Base-by-base conservation (phyloP, 2,888 invertebrate species). In the Archips crataeganus region DNA sequence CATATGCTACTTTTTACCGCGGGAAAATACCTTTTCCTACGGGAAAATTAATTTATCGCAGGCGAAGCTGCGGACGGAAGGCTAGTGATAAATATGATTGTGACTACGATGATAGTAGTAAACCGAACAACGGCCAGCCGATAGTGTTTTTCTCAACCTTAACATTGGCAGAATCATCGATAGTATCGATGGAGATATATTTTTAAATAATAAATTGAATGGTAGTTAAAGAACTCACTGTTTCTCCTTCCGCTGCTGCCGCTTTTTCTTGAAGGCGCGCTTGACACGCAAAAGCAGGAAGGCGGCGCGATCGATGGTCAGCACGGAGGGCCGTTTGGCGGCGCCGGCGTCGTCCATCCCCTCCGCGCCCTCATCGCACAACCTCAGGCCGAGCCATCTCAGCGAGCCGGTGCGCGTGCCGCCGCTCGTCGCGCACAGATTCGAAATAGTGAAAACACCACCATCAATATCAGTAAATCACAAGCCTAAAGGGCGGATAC, bases 291-390 rank as follows among this genome's bases (percentile, higher is more conserved):
- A 95, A 80, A 98, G 95, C 51, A 98, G 95, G 89, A 98, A 98
- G 70, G 98, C 98, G 67, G 98, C 98, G 79, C 98, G 96, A 94
- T 98, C 98, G 88, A 98, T 98, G 82, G 98, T 97, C 80, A 98
- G 94, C 77, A 96, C 95, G 80, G 96, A 96, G 83, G 95, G 95
- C 89, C 96, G 95, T 88, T 95, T 95, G 84, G 91, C 87, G 79
- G 92, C 84, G 84, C 90, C 87, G 51, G 92, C 89, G 85, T 93
- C 94, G 75, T 94, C 93, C 93, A 94, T 94, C 78, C 84, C 91
- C 85, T 91, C 91, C 73, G 91, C 86, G 75, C 85, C 92, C 0
- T 94, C 94, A 94, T 94, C 94, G 94, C 94, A 94, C 90, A 94
- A 91, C 94, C 85, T 94, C 93, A 94, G 94, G 93, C 94, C 94